Percentiles rank a stretch among this genome's conserved stretches.
These are phyloP conservation scores for Aldrovandia affinis DNA, from an alignment of 2,797 vertebrate species.

Conservation along the genomic window DNA sequence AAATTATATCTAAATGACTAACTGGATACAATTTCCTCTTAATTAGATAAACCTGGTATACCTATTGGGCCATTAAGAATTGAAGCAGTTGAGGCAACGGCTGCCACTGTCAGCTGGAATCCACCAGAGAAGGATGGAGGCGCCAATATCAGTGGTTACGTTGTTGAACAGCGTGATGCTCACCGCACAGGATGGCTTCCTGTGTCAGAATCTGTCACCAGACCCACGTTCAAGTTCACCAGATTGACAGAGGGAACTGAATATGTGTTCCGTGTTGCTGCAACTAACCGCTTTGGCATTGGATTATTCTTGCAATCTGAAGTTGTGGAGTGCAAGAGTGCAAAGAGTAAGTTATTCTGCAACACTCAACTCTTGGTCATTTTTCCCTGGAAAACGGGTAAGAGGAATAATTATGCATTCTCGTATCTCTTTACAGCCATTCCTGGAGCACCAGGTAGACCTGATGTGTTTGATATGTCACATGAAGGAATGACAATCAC, in stretches of 20 bases:
- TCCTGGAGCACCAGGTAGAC: slow-evolving; percentile 88
- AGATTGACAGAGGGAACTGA: slow-evolving; percentile 91
- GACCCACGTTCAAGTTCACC: slow-evolving; percentile 90
- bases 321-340: slow-evolving; percentile 93
- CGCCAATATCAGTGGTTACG: slow-evolving; percentile 90
- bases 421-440: slow-evolving; percentile 71
- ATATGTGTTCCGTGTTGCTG: slow-evolving; percentile 97
- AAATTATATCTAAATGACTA: neutral
- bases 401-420: neutral
- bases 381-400: neutral
- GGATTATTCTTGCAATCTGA: slow-evolving; percentile 94
- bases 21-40: slow-evolving; percentile 37
- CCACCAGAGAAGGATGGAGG: slow-evolving; percentile 94
- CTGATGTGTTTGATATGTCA: slow-evolving; percentile 90
- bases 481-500: slow-evolving; percentile 97
- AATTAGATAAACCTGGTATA: slow-evolving; percentile 90
- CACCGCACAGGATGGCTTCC: slow-evolving; percentile 93
- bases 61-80: slow-evolving; percentile 88
- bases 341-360: slow-evolving; percentile 84
- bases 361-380: neutral
- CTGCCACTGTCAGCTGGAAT: slow-evolving; percentile 89
- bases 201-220: slow-evolving; percentile 95
- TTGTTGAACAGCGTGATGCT: slow-evolving; percentile 95
- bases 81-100: slow-evolving; percentile 87
- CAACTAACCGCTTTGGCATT: slow-evolving; percentile 96